A percentile compares a stretch with the other conserved stretches of the same genome.
phyloP scores from a whole-genome alignment of 2,888 invertebrate species.

The Idaea dimidiata region DNA sequence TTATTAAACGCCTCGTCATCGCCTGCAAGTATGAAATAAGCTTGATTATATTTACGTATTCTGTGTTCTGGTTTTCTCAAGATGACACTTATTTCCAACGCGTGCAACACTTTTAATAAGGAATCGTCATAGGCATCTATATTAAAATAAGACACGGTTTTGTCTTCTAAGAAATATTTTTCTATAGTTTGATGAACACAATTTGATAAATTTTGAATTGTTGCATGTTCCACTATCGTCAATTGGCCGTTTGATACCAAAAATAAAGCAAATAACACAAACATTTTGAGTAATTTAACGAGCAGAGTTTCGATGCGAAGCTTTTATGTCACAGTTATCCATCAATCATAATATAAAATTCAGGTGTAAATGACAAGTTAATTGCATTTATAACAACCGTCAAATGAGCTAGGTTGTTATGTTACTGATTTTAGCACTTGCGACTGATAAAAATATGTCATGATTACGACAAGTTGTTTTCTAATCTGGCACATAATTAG shows the following conservation, averaged over 20 bases:
- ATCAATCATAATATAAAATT: neutral
- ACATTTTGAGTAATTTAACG: neutral
- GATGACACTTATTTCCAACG: constrained; percentile 6
- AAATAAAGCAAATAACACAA: neutral
- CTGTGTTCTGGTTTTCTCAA: neutral
- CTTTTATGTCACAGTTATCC: neutral
- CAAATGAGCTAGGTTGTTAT: neutral
- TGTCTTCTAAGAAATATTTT: neutral
- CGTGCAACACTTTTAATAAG: constrained; percentile 28
- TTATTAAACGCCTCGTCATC: constrained; percentile 28
- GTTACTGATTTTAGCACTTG: neutral
- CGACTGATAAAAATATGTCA: neutral
- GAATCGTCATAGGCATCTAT: constrained; percentile 9
- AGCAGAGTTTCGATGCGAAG: neutral
- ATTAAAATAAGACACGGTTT: neutral
- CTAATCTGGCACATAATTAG: neutral
- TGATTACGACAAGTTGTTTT: neutral
- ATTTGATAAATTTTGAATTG: neutral
- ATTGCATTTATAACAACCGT: neutral
- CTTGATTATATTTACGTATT: constrained; percentile 15
- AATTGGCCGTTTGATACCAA: neutral
- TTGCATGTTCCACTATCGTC: neutral
- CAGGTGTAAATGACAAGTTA: neutral
- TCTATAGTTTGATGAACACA: neutral
- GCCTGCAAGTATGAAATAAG: constrained; percentile 38